These are phyloP conservation scores for Liasis olivaceus DNA, from an alignment of 2,797 vertebrate species.

Conservation along the genomic window DNA sequence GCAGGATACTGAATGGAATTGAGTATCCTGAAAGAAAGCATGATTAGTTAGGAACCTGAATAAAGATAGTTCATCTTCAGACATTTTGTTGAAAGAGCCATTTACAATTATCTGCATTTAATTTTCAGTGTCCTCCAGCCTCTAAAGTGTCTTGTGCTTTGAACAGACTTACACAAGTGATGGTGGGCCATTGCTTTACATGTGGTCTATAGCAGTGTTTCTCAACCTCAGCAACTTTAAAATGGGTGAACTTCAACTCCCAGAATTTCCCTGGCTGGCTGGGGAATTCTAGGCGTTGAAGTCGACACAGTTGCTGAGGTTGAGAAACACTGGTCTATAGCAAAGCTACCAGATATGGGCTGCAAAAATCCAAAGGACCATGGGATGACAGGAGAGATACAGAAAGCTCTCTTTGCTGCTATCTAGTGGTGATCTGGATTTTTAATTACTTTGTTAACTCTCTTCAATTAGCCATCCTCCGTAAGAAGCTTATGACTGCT, in stretches of 20 bases:
- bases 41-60: not conserved
- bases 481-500: not conserved
- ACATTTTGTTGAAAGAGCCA: not conserved
- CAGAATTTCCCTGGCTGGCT: not conserved
- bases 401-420: not conserved
- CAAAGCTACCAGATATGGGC: not conserved
- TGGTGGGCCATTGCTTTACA: not conserved
- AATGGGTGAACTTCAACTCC: not conserved
- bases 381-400: not conserved
- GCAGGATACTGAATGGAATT: not conserved
- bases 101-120: not conserved
- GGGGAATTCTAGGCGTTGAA: not conserved
- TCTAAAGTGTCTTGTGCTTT: not conserved
- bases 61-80: not conserved
- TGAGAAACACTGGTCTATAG: not conserved
- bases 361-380: not conserved
- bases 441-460: not conserved
- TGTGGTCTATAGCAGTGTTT: not conserved
- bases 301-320: not conserved
- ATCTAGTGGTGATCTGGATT: not conserved
- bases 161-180: not conserved
- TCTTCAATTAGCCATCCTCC: not conserved
- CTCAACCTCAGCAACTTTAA: not conserved
- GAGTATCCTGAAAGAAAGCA: not conserved
- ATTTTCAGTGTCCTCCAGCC: not conserved